phyloP scores from a whole-genome alignment of 2,113 vertebrate genomes.

The Eclectus roratus region DNA sequence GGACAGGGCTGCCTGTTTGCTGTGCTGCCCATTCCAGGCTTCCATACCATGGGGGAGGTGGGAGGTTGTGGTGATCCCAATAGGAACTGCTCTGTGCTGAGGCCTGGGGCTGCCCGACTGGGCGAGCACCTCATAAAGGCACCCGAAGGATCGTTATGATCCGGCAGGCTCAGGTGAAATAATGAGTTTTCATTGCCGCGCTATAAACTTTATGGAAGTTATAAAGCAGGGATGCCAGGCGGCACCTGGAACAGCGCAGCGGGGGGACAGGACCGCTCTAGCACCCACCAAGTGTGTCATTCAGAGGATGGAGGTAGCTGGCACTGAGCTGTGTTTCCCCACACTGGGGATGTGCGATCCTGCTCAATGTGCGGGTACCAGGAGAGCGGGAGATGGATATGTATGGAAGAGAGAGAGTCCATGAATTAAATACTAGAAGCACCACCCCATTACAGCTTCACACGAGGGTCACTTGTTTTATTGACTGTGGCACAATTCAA shows the following conservation, averaged over 20 bases:
- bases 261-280: fast-evolving
- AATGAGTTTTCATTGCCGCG: conserved; percentile 54
- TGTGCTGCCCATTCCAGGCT: neutral
- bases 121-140: neutral
- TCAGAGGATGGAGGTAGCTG: fast-evolving
- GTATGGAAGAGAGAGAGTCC: fast-evolving
- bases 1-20: neutral
- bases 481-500: neutral
- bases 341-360: neutral
- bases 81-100: neutral
- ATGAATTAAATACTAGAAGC: neutral
- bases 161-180: conserved; percentile 3
- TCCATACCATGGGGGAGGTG: neutral
- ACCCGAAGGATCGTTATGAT: fast-evolving
- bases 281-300: fast-evolving
- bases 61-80: neutral
- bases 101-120: neutral
- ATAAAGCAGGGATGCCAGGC: neutral
- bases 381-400: neutral
- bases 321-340: neutral
- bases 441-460: neutral
- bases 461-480: neutral
- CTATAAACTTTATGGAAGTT: conserved; percentile 68
- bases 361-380: fast-evolving
- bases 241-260: fast-evolving